Evolutionary conservation across 2,797 vertebrate genomes (phyloP), one percentile per base, ranked within the genome.

Genomic region (Coreius guichenoti): DNA sequence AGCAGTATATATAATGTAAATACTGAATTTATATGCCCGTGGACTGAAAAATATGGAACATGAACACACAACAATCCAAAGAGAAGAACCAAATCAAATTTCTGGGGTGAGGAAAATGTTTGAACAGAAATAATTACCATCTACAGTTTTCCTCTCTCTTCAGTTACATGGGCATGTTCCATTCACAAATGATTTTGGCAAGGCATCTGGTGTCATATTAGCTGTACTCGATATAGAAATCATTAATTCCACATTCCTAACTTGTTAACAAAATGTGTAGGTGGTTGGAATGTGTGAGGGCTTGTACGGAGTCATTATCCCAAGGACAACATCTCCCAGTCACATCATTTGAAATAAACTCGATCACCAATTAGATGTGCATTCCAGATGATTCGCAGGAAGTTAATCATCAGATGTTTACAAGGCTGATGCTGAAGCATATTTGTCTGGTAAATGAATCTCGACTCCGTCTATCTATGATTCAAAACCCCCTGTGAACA

Each of bases 181-280:
- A 68, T 83, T 80, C 61, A 56, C 85, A 74, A 86, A 85, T 81
- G 65, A 88, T 82, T 85, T 72, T 85, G 85, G 78, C 77, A 78
- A 45, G 83, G 29, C 76, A 86, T 74, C 56, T 65, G 61, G 63
- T 85, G 65, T 85, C 51, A 83, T 69, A 83, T 80, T 81, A 86
- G 80, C 80, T 86, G 87, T 77, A 45, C 75, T 77, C 51, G 21
- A 70, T 84, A 80, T 72, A 86, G 80, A 77, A 85, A 81, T 74
- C 21, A 74, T 68, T 80, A 88, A 79, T 80, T 82, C 69, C 69
- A 84, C 89, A 88, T 88, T 88, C 86, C 86, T 74, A 58, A 87
- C 79, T 61, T 81, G 67, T 80, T 90, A 83, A 54, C 72, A 80
- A 81, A 81, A 77, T 75, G 82, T 83, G 85, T 72, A 88, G 69